Evolutionary conservation across 2,113 vertebrate genomes (phyloP).

Genomic region (Lagopus leucura): DNA sequence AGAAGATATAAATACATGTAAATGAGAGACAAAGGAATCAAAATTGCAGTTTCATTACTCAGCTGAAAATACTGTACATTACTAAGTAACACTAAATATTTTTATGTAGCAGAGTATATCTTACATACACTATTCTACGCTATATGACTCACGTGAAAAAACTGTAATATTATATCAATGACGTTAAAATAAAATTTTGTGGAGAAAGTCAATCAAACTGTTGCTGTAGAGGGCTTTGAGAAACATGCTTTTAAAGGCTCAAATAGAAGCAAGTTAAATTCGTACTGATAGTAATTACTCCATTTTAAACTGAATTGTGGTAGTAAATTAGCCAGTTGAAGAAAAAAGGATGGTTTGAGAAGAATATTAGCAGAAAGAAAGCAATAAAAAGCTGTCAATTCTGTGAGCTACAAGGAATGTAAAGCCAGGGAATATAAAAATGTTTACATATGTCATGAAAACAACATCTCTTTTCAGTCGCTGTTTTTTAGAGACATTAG

Average conservation of each 20-base stretch:
- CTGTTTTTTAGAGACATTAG: not conserved
- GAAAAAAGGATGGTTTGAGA: not conserved
- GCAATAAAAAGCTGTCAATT: conserved; percentile 5
- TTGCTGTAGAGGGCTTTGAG: not conserved
- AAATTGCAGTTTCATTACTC: not conserved
- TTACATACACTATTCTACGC: not conserved
- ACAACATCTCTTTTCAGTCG: not conserved
- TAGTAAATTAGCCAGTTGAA: conserved; percentile 21
- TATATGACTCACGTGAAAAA: not conserved
- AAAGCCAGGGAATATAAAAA: not conserved
- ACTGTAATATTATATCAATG: not conserved
- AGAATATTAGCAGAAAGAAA: conserved; percentile 21
- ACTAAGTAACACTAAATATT: not conserved
- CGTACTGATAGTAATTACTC: not conserved
- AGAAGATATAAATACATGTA: not conserved
- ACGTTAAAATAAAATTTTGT: not conserved
- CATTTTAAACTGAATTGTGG: conserved; percentile 2
- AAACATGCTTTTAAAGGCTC: not conserved
- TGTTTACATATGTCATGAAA: not conserved
- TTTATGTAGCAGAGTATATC: not conserved
- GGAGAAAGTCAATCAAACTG: not conserved
- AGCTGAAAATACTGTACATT: not conserved
- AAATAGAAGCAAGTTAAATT: conserved; percentile 10
- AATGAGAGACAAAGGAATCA: not conserved
- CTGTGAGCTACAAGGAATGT: not conserved